phyloP scores from a whole-genome alignment of 2,113 vertebrate genomes.

The Desmodus rotundus region DNA sequence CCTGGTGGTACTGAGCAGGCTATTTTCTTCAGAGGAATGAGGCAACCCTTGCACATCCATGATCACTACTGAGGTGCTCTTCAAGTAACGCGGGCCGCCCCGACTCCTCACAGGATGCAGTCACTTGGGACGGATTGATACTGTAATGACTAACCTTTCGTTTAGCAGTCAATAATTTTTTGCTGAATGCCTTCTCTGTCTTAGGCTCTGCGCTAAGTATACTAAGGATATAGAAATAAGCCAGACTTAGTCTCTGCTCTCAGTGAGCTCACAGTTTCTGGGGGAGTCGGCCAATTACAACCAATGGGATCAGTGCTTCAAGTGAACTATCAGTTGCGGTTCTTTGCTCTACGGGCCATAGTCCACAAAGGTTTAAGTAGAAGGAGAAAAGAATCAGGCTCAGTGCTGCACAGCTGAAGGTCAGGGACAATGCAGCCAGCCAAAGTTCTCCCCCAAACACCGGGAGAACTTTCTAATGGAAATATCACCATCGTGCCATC shows the following conservation, averaged over 20 bases:
- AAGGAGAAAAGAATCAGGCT: not conserved
- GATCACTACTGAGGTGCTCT: not conserved
- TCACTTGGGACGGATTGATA: not conserved
- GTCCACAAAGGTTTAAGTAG: not conserved
- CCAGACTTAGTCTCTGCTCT: not conserved
- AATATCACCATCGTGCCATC: not conserved
- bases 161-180: not conserved
- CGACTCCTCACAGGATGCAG: not conserved
- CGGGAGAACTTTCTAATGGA: not conserved
- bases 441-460: not conserved
- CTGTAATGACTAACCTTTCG: not conserved
- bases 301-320: not conserved
- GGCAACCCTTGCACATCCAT: not conserved
- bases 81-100: not conserved
- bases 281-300: not conserved
- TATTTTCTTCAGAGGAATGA: constrained; percentile 12
- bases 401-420: not conserved
- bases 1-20: not conserved
- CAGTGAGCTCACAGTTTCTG: not conserved
- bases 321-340: not conserved
- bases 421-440: not conserved
- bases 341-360: not conserved
- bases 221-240: not conserved
- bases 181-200: not conserved
- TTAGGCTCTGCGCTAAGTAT: not conserved